Base-by-base conservation (phyloP, 2,113 vertebrate genomes). In the Neolamprologus brichardi region DNA sequence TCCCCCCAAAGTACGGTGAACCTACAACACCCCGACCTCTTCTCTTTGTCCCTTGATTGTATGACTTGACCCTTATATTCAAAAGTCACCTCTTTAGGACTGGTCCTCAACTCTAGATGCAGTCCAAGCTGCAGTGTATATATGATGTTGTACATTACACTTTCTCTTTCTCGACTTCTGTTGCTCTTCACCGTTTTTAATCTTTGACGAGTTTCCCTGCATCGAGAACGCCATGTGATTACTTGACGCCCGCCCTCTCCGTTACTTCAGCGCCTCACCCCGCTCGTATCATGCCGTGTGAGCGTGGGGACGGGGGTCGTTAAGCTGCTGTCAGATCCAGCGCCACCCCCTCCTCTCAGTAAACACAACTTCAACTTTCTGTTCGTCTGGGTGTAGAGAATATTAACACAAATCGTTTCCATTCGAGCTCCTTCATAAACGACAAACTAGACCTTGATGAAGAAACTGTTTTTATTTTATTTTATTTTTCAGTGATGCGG, bases 21-120 rank as follows among this genome's bases (percentile, higher is more conserved):
- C 98, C 98, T 98, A 98, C 98, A 99, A 99, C 98, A 98, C 98
- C 98, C 98, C 97, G 98, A 99, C 98, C 99, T 99, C 98, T 98
- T 96, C 98, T 99, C 98, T 98, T 96, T 97, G 97, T 97, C 97
- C 98, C 98, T 98, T 97, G 98, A 99, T 99, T 99, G 98, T 99
- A 99, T 98, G 98, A 98, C 98, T 98, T 98, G 97, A 96, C 97
- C 98, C 98, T 97, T 94, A 95, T 93, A 92, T 91, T 96, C 98
- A 92, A 98, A 94, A 97, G 98, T 98, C 97, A 98, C 97, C 97
- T 99, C 97, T 98, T 91, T 98, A 97, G 98, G 98, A 98, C 98
- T 98, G 98, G 97, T 99, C 98, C 98, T 98, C 97, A 97, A 97
- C 97, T 97, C 97, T 98, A 97, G 98, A 97, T 95, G 97, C 98